Evolutionary conservation across 2,797 vertebrate species (phyloP).

Genomic region (Glyptemys insculpta): DNA sequence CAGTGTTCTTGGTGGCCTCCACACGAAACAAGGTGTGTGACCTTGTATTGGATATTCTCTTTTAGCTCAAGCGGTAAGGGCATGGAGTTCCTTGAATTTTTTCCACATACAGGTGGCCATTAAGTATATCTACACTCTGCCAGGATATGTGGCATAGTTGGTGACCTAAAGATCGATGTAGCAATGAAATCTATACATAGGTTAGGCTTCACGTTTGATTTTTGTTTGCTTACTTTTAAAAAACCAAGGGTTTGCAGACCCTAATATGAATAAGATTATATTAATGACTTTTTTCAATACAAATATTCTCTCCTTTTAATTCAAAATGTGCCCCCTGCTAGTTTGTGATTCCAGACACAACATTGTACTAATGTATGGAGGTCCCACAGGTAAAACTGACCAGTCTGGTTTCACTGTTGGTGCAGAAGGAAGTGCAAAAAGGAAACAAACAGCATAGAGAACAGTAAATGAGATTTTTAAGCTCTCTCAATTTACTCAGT

Average conservation of each 20-base stretch:
- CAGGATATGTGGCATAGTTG: background rate
- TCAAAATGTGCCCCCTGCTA: background rate
- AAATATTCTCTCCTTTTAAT: background rate
- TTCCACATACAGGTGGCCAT: background rate
- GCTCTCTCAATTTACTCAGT: background rate
- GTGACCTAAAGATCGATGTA: background rate
- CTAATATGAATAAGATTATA: fast-evolving
- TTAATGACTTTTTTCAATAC: background rate
- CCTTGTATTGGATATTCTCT: background rate
- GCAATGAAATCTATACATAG: background rate
- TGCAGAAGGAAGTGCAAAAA: background rate
- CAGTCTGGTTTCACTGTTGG: background rate
- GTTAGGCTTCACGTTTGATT: background rate
- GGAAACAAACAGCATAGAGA: background rate
- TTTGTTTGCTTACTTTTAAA: background rate
- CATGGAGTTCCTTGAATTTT: background rate
- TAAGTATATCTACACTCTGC: background rate
- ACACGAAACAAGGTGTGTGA: background rate
- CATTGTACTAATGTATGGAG: background rate
- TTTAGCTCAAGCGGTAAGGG: background rate
- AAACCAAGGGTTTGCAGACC: background rate
- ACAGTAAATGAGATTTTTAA: background rate
- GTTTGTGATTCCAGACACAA: background rate
- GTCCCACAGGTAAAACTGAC: background rate
- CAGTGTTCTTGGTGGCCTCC: background rate